A percentile compares a stretch with the other conserved stretches of the same genome.
phyloP scores from a whole-genome alignment of 64 coral and sea anemone species.

The Pocillopora verrucosa region DNA sequence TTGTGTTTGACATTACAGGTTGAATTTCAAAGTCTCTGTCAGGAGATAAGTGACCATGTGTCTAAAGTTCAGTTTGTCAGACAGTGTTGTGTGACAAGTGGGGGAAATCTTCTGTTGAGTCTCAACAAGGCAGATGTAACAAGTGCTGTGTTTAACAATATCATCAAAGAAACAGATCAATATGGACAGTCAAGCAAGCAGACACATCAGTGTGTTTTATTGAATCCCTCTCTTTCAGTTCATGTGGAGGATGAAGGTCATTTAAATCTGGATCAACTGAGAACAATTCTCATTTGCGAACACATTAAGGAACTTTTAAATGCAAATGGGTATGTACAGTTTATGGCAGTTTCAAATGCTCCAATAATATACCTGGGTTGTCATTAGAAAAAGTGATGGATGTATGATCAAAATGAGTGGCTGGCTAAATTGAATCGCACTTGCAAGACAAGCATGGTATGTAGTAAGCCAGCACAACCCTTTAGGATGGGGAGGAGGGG shows the following conservation, averaged over 20 bases:
- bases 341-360: neutral
- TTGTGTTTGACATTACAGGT: neutral
- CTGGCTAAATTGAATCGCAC: too few relatives aligned
- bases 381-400: too few relatives aligned
- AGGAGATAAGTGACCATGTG: neutral
- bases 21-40: neutral
- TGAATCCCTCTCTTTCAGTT: neutral
- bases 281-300: constrained; percentile 22
- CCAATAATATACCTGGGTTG: too few relatives aligned
- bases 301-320: constrained; percentile 14
- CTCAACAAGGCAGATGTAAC: neutral
- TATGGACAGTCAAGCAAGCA: neutral
- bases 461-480: too few relatives aligned
- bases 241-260: neutral
- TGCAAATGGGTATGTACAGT: neutral
- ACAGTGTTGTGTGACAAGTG: neutral
- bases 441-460: too few relatives aligned
- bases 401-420: too few relatives aligned
- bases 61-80: constrained; percentile 3
- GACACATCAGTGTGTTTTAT: neutral
- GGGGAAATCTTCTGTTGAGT: constrained; percentile 12
- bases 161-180: neutral
- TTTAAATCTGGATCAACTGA: constrained; percentile 34
- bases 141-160: neutral
- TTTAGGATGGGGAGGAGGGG: too few relatives aligned